phyloP scores from a whole-genome alignment of 2,888 invertebrate genomes.

The Hirtodrosophila cameraria region DNA sequence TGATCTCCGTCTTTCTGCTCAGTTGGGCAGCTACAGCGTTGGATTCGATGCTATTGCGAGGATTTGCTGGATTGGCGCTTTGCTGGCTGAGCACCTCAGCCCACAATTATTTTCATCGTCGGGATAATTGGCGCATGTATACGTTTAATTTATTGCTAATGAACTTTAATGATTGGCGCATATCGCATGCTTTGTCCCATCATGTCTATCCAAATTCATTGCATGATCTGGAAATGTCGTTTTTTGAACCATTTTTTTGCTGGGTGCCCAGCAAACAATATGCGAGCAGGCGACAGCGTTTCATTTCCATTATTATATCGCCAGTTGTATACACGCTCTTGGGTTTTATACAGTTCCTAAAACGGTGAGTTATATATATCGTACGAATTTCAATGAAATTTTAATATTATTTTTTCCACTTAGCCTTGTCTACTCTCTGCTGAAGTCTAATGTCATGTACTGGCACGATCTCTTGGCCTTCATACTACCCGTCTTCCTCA shows the following conservation, averaged over 20 bases:
- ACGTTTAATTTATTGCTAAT: slow-evolving; percentile 89
- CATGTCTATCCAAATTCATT: slow-evolving; percentile 91
- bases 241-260: slow-evolving; percentile 88
- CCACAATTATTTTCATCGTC: slow-evolving; percentile 91
- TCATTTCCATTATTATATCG: slow-evolving; percentile 85
- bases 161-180: slow-evolving; percentile 88
- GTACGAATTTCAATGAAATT: background rate
- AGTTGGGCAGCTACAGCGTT: slow-evolving; percentile 70
- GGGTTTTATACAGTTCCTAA: slow-evolving; percentile 41
- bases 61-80: slow-evolving; percentile 86
- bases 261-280: slow-evolving; percentile 86
- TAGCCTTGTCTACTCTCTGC: slow-evolving; percentile 55
- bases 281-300: slow-evolving; percentile 85
- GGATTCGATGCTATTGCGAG: slow-evolving; percentile 66
- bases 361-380: slow-evolving; percentile 43
- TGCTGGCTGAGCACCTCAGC: slow-evolving; percentile 86
- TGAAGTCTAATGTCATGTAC: slow-evolving; percentile 63
- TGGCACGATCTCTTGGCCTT: slow-evolving; percentile 83
- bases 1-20: slow-evolving; percentile 71
- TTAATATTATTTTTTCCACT: background rate
- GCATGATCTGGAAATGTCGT: slow-evolving; percentile 89
- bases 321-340: slow-evolving; percentile 79
- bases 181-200: slow-evolving; percentile 90
- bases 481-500: slow-evolving; percentile 83
- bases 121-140: slow-evolving; percentile 91